Base-by-base conservation (phyloP, 53 echinoderm and acorn worm genomes). In the Luidia sarsii region DNA sequence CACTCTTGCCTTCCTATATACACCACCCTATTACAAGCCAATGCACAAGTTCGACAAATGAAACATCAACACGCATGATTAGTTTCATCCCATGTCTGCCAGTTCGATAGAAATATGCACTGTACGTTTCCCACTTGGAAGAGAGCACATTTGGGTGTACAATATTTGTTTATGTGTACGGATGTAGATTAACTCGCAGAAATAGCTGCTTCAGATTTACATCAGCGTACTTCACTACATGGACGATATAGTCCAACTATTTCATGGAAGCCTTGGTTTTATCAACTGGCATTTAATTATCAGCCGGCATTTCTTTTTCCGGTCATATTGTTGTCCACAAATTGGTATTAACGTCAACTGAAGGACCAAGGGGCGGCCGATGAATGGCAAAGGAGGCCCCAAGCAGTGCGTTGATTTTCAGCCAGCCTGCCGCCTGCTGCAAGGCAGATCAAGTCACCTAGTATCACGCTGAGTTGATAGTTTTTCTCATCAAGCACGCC, bases 401-500 rank as follows among this genome's bases (percentile, higher is more conserved):
- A 43, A 46, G 77, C 77, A 60, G 77, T 22, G 77, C 41, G 77
- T 77, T 77, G 77, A 77, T 77, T 77, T 75, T 74, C 75, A 22
- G 48, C 41, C 82, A 68, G 82, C 48, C 50, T 20, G 75, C 70
- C 75, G 65, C 87, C 87, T 51, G 87, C 87, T 87, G 87, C 35
- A 77, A 33, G 57, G 50, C 41, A 33, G 80, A 62, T 68, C 69
- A 55, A 73, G 63, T 70, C 65, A 79, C 80, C 50, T 36, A 60
- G 72, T 64, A 24, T 70, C 84, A 71, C 38, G 91, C 84, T 71
- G 91, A 46, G 91, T 82, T 92, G 92, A 93, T 93, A 86, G 93
- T 93, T 89, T 93, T 89, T 86, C 89, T 86, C 86, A 86, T 93
- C 86, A 86, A 49, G 46, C 63, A 45, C 70, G 73, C 85, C 56